Evolutionary conservation across 2,113 vertebrate genomes (phyloP).

Genomic region (Calypte anna): DNA sequence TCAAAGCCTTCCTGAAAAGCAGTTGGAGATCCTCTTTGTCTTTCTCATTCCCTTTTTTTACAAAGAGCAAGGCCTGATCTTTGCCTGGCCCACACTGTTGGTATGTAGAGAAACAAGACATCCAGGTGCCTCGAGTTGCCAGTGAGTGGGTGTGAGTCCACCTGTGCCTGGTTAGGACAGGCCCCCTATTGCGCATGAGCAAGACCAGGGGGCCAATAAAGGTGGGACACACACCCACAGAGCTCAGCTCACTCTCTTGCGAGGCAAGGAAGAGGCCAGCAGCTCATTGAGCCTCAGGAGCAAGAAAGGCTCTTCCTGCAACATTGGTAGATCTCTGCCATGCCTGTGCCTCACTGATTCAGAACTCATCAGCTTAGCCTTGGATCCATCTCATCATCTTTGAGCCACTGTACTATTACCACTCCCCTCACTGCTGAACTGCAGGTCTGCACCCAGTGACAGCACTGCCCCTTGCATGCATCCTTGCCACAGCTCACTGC

Average conservation of each 20-base stretch:
- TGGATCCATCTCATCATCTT: background rate
- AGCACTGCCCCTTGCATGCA: background rate
- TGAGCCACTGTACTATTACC: rapidly evolving
- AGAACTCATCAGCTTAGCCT: rapidly evolving
- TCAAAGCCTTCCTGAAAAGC: background rate
- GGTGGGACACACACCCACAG: too few species aligned
- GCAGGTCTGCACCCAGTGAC: background rate
- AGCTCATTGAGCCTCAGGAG: too few species aligned
- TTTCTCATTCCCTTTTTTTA: background rate
- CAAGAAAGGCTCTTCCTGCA: too few species aligned
- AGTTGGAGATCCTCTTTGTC: background rate
- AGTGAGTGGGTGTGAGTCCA: too few species aligned
- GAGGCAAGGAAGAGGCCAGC: too few species aligned
- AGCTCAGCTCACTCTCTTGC: too few species aligned
- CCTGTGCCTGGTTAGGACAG: too few species aligned
- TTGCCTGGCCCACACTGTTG: background rate
- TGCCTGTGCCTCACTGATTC: background rate
- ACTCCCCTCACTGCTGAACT: rapidly evolving
- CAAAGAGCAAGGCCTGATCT: background rate
- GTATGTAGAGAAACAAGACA: too few species aligned
- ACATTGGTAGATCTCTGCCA: background rate
- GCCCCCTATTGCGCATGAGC: too few species aligned
- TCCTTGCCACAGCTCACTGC: background rate
- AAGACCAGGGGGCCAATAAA: too few species aligned
- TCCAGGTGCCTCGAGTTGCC: too few species aligned